A percentile compares a stretch with the other conserved stretches of the same genome.
Evolutionary conservation across 2,797 vertebrate species (phyloP).

Genomic region (Cryptoblepharus egeriae): DNA sequence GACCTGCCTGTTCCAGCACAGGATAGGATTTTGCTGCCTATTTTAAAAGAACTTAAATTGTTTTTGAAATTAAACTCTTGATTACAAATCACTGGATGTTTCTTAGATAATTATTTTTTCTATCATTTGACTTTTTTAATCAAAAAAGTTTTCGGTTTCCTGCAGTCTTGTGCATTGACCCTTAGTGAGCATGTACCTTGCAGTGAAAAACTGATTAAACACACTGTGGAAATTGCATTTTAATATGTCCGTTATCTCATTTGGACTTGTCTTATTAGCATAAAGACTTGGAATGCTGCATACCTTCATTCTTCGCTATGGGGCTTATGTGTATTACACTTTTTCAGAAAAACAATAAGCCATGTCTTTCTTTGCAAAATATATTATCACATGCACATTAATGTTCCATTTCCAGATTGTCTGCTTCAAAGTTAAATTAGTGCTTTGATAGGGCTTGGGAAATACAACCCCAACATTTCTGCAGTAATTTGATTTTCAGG

Average conservation of each 20-base stretch:
- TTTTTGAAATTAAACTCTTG: constrained; percentile 53
- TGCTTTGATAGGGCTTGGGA: constrained; percentile 27
- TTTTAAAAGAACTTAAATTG: constrained; percentile 43
- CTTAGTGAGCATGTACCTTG: constrained; percentile 9
- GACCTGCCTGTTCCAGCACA: too few species aligned
- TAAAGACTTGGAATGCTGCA: constrained; percentile 34
- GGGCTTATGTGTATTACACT: constrained; percentile 39
- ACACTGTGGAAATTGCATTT: constrained; percentile 29
- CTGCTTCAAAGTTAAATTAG: constrained; percentile 22
- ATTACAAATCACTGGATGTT: constrained; percentile 46
- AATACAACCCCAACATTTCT: constrained; percentile 17
- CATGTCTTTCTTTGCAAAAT: constrained; percentile 17
- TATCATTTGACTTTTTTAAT: constrained; percentile 13
- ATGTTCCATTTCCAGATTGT: constrained; percentile 19
- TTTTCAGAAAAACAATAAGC: constrained; percentile 47
- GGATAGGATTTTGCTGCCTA: too few species aligned
- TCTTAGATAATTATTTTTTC: constrained; percentile 20
- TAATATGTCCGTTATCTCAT: constrained; percentile 20
- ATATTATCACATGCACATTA: neutral
- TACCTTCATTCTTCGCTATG: constrained; percentile 16
- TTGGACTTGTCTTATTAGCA: constrained; percentile 39
- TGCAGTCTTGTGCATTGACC: neutral
- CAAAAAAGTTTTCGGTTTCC: constrained; percentile 30
- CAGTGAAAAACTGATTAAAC: constrained; percentile 20
- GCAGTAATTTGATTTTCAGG: constrained; percentile 39